Base-by-base conservation (phyloP, 2,888 invertebrate genomes). In the Heliconius hortense region DNA sequence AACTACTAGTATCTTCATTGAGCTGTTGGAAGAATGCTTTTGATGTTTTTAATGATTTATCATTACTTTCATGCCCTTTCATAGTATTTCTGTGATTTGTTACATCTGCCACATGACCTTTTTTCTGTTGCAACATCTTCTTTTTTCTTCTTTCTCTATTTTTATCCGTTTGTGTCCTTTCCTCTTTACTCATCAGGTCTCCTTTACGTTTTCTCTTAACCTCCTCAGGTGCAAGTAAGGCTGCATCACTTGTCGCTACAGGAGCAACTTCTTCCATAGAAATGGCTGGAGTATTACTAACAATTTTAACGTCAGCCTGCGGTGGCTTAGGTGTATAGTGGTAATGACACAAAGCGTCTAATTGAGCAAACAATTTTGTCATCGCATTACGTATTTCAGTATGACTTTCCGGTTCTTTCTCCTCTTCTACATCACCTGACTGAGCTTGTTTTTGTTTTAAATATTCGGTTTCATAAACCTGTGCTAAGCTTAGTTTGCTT, bases 181-280 rank as follows among this genome's bases (percentile, higher is more conserved):
- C 99, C 18, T 96, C 95, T 89, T 96, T 96, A 35, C 97, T 97
- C 75, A 96, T 89, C 78, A 92, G 85, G 81, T 95, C 94, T 73
- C 95, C 95, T 85, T 94, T 90, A 21, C 80, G 85, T 82, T 92
- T 94, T 94, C 95, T 95, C 89, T 95, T 96, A 1, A 99, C 95
- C 95, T 99, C 99, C 90, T 99, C 98, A 0, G 99, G 99, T 26
- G 99, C 99, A 79, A 99, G 92, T 59, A 98, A 89, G 2, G 96
- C 95, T 5, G 97, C 97, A 89, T 98, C 97, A 84, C 97, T 98
- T 0, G 96, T 95, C n/a, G 97, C 96, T 10, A 97, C 95, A 0
- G 99, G 99, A 0, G 98, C 98, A 11, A 99, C 98, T 90, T 99
- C 99, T 90, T 99, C 99, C 96, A 99, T 97, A 48, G 95, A 95